Base-by-base conservation (phyloP, 1,140 invertebrate species). In the Zaprionus vittiger region DNA sequence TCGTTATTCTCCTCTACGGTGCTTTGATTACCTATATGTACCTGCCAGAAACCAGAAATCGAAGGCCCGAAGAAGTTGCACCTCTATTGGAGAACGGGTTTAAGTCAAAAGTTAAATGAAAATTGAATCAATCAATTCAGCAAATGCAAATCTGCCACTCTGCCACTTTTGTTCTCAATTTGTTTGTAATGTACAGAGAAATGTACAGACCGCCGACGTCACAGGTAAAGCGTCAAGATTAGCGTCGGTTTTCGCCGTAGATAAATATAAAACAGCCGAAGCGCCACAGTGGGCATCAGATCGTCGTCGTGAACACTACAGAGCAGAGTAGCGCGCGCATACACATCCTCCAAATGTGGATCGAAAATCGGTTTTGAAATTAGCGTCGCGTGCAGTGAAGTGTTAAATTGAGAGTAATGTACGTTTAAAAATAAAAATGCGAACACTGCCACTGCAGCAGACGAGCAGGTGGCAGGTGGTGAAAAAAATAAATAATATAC, bases 41-140 rank as follows among this genome's bases (percentile, higher is more conserved):
- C 85, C 93, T 96, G 76, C 96, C 96, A 0, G 96, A 96, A 93
- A 96, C 96, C 0, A 94, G 94, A 65, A 95, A 95, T n/a, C 94
- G 93, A 73, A 94, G 94, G 26, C 94, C 95, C 1, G 87, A 91
- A 2, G 94, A 96, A 62, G 93, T 96, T 28, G 93, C 94, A 2
- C 81, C 92, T 34, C 72, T 94, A 3, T 93, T 94, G 71, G 91
- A 92, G 31, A 68, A 91, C 47, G 93, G 92, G 3, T 91, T 93
- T n/a, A 68, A 79, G 22, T 93, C 93, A 4, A 89, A 85, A 38
- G 49, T 77, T 2, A 72, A 84, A 95, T 62, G 98, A 34, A 34
- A 34, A 34, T 34, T 34, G 3, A 34, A 34, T 34, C 31, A 11
- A 34, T 34, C 62, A 11, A 9, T 34, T 4, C 2, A 34, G 31